A percentile compares a stretch with the other conserved stretches of the same genome.
phyloP scores from a whole-genome alignment of 2,888 invertebrate genomes.

The Epirrhoe alternata region DNA sequence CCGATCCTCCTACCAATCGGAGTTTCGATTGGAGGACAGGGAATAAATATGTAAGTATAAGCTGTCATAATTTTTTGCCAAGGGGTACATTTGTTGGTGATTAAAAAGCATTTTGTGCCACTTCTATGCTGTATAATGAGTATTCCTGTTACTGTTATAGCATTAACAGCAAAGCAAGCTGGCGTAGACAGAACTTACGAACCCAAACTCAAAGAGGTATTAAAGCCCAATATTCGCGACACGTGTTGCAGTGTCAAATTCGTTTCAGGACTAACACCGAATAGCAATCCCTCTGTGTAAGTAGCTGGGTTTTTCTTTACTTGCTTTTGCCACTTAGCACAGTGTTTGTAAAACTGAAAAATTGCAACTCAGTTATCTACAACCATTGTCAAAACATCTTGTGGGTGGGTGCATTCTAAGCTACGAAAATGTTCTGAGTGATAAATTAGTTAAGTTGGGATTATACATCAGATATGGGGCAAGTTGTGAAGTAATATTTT shows the following conservation, averaged over 20 bases:
- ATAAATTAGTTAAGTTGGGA: no score
- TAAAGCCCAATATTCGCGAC: conserved; percentile 86
- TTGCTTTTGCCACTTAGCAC: conserved; percentile 88
- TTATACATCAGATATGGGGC: no score
- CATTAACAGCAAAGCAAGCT: conserved; percentile 66
- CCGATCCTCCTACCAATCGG: no score
- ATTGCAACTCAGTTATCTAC: conserved; percentile 57
- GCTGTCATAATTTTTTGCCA: neutral
- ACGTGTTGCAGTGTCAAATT: conserved; percentile 83
- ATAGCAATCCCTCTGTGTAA: conserved; percentile 83
- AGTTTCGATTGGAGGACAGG: no score
- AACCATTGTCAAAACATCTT: conserved; percentile 1
- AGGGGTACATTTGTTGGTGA: neutral
- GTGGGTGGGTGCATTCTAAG: neutral
- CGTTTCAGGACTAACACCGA: conserved; percentile 84
- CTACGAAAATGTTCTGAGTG: neutral
- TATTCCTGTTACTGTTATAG: neutral
- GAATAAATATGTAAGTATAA: no score
- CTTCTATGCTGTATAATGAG: no score
- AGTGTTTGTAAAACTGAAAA: conserved; percentile 92
- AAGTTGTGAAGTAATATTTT: no score
- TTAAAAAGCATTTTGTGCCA: no score
- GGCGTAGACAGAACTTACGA: conserved; percentile 58
- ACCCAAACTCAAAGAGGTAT: conserved; percentile 79
- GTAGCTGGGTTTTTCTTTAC: conserved; percentile 88